Evolutionary conservation across 2,113 vertebrate genomes (phyloP).

Genomic region (Sciurus niger): DNA sequence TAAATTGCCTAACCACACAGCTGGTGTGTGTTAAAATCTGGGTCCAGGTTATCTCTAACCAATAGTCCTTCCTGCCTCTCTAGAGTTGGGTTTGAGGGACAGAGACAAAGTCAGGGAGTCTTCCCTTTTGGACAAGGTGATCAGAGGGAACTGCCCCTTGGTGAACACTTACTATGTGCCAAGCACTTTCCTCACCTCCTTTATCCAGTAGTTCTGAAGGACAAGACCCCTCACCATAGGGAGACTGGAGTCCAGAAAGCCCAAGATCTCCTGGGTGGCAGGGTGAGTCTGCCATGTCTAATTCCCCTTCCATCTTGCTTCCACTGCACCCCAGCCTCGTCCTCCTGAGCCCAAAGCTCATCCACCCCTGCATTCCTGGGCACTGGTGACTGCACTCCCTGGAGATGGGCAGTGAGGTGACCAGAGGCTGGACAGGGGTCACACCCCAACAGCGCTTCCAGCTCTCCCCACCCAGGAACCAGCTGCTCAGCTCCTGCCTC

Average conservation of each 20-base stretch:
- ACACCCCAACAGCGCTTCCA: not conserved
- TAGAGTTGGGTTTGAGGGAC: not conserved
- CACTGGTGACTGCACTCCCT: not conserved
- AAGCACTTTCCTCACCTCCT: not conserved
- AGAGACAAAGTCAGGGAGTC: not conserved
- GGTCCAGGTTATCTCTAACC: not conserved
- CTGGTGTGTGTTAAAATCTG: not conserved
- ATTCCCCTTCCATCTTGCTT: not conserved
- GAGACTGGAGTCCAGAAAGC: not conserved
- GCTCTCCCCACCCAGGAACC: not conserved
- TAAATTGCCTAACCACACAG: not conserved
- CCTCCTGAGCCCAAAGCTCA: not conserved
- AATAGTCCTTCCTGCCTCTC: not conserved
- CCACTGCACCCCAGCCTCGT: not conserved
- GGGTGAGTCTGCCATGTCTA: not conserved
- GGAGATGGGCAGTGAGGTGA: not conserved
- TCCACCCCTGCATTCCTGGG: not conserved
- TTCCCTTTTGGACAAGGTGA: not conserved
- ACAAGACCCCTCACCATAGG: not conserved
- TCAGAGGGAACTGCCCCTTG: not conserved
- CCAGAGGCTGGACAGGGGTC: not conserved
- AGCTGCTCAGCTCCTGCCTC: not conserved
- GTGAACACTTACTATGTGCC: not conserved
- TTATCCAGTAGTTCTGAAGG: not conserved
- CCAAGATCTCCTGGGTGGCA: not conserved